These are phyloP conservation scores for Fundulus diaphanus DNA, from an alignment of 2,797 vertebrate genomes.

Conservation along the genomic window DNA sequence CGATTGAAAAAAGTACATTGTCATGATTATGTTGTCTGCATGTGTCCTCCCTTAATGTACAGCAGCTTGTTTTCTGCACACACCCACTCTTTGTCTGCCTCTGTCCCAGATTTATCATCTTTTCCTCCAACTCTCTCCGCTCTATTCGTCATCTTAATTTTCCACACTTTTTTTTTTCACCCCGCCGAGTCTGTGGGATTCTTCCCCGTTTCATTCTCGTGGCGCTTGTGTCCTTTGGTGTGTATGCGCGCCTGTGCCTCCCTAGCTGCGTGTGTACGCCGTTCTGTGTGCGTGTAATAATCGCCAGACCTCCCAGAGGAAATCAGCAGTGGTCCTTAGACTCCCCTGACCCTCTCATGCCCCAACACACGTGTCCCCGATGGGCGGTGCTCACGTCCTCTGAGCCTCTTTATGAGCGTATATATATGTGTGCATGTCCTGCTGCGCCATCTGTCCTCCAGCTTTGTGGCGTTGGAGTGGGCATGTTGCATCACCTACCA, in stretches of 20 bases:
- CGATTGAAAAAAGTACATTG: constrained; percentile 27
- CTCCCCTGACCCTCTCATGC: constrained; percentile 80
- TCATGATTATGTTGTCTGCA: constrained; percentile 32
- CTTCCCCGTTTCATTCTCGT: constrained; percentile 36
- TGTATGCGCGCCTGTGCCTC: constrained; percentile 32
- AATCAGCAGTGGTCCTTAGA: constrained; percentile 88
- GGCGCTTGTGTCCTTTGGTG: constrained; percentile 20
- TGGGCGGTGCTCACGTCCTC: constrained; percentile 81
- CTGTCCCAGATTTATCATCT: constrained; percentile 42
- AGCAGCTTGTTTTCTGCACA: constrained; percentile 32
- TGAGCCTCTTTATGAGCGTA: constrained; percentile 47
- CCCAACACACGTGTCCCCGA: constrained; percentile 80
- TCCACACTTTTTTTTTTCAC: constrained; percentile 30
- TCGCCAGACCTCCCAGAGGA: constrained; percentile 90
- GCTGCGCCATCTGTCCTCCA: constrained; percentile 79
- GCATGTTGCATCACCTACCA: constrained; percentile 72
- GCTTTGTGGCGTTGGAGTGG: constrained; percentile 52
- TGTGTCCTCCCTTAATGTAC: constrained; percentile 17
- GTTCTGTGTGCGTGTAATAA: constrained; percentile 76
- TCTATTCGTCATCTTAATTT: constrained; percentile 53
- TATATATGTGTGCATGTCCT: constrained; percentile 46
- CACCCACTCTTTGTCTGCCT: constrained; percentile 25
- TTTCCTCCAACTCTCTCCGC: constrained; percentile 14
- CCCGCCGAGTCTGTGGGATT: constrained; percentile 54
- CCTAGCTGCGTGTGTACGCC: too few relatives aligned